Base-by-base conservation (phyloP, 2,113 vertebrate genomes). In the Pygoscelis antarcticus region DNA sequence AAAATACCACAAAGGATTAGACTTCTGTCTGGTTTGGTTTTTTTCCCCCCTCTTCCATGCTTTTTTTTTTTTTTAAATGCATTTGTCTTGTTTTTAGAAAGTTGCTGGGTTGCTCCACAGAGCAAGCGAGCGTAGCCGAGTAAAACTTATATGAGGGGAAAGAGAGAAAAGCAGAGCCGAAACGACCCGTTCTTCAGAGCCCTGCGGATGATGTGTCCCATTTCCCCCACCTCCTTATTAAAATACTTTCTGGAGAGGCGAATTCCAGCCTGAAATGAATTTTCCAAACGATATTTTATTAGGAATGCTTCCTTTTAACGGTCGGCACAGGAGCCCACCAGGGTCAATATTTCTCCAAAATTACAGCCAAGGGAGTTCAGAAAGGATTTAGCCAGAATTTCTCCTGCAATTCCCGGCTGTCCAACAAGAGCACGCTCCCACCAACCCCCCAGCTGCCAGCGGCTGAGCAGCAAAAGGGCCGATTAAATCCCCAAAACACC, bases 231-330 rank as follows among this genome's bases (percentile, higher is more conserved):
- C 94, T 95, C 94, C 93, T 91, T 94, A 96, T 94, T 97, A 93
- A 97, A 97, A 94, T 92, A 94, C 90, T 95, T 96, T 97, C 86
- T 93, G 83, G 80, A 96, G 77, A 95, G 55, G 94, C 26, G 0
- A 95, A 96, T 97, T 97, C 97, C 97, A 97, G 82, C 61, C 96
- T 32, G 72, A 97, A 97, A 97, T 97, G 95, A 97, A 97, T 97
- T 97, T 97, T 97, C 95, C 95, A 95, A 96, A 61, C 91, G 79
- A 70, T 95, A 93, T 97, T 97, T 97, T 97, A 96, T 92, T 79
- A 95, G 93, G 90, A 97, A 97, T 65, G 89, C 68, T 95, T 97
- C 94, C 95, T 93, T 97, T 96, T 93, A 96, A 93, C 4, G 6
- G 82, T 22, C 74, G 51, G 89, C 65, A 68, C 92, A 91, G 95